phyloP scores from a whole-genome alignment of 2,113 vertebrate genomes.

The Gracilinanus agilis region DNA sequence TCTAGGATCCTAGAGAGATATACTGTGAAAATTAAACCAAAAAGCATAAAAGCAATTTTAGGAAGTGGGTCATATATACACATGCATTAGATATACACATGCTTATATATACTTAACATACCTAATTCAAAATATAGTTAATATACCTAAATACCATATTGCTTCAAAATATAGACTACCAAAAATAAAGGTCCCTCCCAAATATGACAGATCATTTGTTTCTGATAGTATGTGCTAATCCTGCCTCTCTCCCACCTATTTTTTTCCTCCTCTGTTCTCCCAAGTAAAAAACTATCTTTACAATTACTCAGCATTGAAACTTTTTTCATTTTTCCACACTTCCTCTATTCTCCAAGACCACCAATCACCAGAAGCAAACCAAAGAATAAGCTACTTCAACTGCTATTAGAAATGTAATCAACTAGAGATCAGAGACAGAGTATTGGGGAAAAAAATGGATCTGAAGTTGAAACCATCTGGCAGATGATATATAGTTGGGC shows the following conservation, averaged over 20 bases:
- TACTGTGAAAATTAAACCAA: neutral
- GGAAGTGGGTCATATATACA: neutral
- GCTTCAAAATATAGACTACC: neutral
- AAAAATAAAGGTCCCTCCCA: neutral
- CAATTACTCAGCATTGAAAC: neutral
- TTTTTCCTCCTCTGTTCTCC: neutral
- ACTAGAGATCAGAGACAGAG: neutral
- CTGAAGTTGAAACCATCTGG: neutral
- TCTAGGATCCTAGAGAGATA: neutral
- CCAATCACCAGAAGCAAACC: conserved; percentile 38
- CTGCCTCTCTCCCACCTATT: neutral
- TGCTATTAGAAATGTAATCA: conserved; percentile 25
- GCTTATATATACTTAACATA: neutral
- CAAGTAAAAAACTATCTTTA: neutral
- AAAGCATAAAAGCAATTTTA: neutral
- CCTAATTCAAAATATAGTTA: neutral
- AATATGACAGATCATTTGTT: neutral
- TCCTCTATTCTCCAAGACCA: conserved; percentile 42
- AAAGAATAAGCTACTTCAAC: conserved; percentile 17
- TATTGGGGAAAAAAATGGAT: conserved; percentile 12
- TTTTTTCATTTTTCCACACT: neutral
- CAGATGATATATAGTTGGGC: neutral
- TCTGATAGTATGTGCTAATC: neutral
- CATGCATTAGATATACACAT: neutral
- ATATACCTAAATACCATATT: neutral